Base-by-base conservation (phyloP, 2,797 vertebrate species). In the Diceros bicornis region DNA sequence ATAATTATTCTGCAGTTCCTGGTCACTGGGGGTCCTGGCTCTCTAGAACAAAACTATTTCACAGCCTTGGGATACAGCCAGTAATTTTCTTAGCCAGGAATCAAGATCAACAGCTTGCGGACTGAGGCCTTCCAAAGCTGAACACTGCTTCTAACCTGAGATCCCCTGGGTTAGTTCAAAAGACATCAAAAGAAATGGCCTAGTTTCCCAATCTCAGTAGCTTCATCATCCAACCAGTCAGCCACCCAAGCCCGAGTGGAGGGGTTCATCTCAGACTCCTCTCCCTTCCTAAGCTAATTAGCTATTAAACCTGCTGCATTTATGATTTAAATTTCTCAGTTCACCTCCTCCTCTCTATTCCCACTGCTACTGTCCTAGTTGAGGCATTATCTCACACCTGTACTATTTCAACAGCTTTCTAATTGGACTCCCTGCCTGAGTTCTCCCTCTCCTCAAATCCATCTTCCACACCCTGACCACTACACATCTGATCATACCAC, bases 251-350 rank as follows among this genome's bases (percentile, higher is more conserved):
- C 78, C 83, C 77, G 79, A 87, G 55, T 75, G 20, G 86, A 92
- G 66, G 13, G 41, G 52, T 68, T 94, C 29, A 41, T 47, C 50
- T 50, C 66, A 68, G 79, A 37, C 27, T 25, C 27, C 18, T 83
- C 52, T 86, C 55, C 44, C 34, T 95, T 94, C 57, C 23, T 78
- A 74, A 95, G 59, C 62, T 94, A 92, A 78, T 85, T 62, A 97
- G 74, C 68, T 62, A 87, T 50, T 44, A 91, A 64, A 74, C 32
- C 83, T 47, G 69, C 55, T 95, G 64, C 78, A 75, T 62, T 44
- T 68, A 62, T 57, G 66, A 87, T 82, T 81, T 81, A 61, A 62
- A 20, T 77, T 84, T 89, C 71, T 92, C 64, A 52, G 89, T 68
- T 89, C 23, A 52, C 62, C 37, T 87, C 74, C 78, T 93, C 87